Conservation (phyloP, 2,888 invertebrate genomes). For the Helobdella robusta region DNA sequence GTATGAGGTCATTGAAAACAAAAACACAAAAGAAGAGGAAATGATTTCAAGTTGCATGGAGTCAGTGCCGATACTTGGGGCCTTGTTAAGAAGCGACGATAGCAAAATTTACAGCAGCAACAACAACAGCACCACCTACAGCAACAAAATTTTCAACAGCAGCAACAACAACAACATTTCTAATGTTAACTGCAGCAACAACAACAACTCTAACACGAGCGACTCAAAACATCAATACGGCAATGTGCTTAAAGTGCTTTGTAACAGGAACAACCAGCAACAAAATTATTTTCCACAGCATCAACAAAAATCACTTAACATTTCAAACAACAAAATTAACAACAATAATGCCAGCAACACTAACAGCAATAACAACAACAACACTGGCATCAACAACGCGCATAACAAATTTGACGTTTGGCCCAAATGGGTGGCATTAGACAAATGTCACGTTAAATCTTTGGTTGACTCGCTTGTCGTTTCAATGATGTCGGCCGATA, state of each 20-base stretch:
- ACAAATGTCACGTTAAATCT: constrained; percentile 23
- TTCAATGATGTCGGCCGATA: constrained; percentile 22
- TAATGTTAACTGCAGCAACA: not conserved
- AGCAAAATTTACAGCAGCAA: not conserved
- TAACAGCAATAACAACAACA: not conserved
- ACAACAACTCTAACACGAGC: not conserved
- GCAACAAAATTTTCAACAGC: constrained; percentile 1
- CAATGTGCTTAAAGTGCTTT: not conserved
- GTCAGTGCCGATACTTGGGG: constrained; percentile 21
- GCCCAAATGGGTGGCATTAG: constrained; percentile 28
- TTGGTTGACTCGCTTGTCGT: constrained; percentile 27
- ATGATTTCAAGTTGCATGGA: not conserved
- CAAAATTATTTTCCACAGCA: constrained; percentile 6
- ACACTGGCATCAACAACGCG: not conserved
- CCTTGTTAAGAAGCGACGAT: constrained; percentile 25
- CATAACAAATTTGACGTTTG: not conserved
- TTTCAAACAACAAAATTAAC: not conserved
- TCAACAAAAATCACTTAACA: not conserved
- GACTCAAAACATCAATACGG: not conserved
- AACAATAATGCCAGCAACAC: constrained; percentile 4
- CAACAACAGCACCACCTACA: not conserved
- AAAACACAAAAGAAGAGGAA: constrained; percentile 6
- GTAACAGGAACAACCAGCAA: not conserved
- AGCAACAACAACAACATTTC: constrained; percentile 5
- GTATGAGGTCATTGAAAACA: not conserved